A percentile compares a stretch with the other conserved stretches of the same genome.
Conservation (phyloP, 2,888 invertebrate genomes). For the Chironomus riparius region DNA sequence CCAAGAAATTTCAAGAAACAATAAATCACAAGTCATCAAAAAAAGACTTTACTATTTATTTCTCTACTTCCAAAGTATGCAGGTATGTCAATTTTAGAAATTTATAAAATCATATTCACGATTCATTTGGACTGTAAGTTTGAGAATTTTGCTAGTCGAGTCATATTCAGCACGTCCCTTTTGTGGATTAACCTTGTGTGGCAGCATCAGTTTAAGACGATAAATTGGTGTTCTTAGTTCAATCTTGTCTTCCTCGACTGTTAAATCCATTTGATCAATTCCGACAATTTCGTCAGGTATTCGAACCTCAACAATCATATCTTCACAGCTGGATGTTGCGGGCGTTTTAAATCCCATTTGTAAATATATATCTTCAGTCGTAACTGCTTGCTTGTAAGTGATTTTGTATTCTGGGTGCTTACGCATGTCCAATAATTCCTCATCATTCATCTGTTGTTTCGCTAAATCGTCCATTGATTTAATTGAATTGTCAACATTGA, state of each 20-base stretch:
- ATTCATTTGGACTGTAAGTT: conserved; percentile 61
- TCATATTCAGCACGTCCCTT: conserved; percentile 74
- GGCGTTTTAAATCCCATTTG: conserved; percentile 75
- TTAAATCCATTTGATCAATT: conserved; percentile 63
- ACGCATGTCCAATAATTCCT: conserved; percentile 51
- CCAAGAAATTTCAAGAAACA: conserved; percentile 5
- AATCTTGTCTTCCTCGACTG: conserved; percentile 52
- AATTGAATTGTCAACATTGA: not conserved
- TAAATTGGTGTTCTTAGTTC: conserved; percentile 56
- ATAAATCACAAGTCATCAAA: conserved; percentile 3
- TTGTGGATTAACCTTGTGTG: conserved; percentile 75
- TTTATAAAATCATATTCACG: conserved; percentile 81
- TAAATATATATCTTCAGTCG: conserved; percentile 76
- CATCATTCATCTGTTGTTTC: conserved; percentile 46
- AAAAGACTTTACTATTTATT: not conserved
- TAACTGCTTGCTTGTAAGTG: conserved; percentile 74
- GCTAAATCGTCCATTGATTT: conserved; percentile 39
- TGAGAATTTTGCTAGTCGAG: conserved; percentile 51
- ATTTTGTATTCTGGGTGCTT: conserved; percentile 66
- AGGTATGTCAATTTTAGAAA: conserved; percentile 52
- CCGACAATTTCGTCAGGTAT: conserved; percentile 60
- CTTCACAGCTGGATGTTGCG: conserved; percentile 75
- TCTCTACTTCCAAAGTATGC: not conserved
- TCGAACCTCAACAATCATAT: conserved; percentile 67
- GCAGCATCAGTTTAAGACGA: conserved; percentile 63